phyloP scores from a whole-genome alignment of 2,113 vertebrate genomes.

The Guaruba guarouba region DNA sequence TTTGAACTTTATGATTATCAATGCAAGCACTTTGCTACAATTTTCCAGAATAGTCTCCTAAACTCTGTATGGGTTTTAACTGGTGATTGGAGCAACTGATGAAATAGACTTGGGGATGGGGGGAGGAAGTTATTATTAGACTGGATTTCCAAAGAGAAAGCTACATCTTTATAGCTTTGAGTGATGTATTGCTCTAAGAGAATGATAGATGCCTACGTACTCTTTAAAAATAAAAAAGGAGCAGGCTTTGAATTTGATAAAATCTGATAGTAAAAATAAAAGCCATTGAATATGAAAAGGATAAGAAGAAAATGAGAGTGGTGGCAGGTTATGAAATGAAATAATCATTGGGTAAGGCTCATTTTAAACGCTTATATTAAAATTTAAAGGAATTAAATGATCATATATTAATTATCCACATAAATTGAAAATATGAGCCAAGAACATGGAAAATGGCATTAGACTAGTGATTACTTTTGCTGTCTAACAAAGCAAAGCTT shows the following conservation, averaged over 20 bases:
- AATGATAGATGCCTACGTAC: background rate
- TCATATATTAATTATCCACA: slow-evolving; percentile 5
- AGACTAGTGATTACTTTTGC: background rate
- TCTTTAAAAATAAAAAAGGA: background rate
- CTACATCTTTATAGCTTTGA: background rate
- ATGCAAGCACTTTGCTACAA: background rate
- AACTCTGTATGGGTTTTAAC: background rate
- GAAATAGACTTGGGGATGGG: background rate
- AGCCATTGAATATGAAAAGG: background rate
- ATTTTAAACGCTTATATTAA: slow-evolving; percentile 25
- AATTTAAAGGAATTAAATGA: slow-evolving; percentile 20
- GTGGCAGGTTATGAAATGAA: background rate
- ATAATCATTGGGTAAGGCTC: background rate
- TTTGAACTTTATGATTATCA: background rate
- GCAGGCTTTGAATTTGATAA: background rate
- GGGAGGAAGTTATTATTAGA: background rate
- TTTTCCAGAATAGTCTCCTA: background rate
- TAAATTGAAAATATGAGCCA: background rate
- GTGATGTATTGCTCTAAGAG: background rate
- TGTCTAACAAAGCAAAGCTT: background rate
- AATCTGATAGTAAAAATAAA: background rate
- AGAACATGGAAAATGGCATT: background rate
- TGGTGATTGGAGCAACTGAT: background rate
- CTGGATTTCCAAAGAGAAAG: background rate
- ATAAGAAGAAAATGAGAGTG: background rate